Evolutionary conservation across 2,888 invertebrate genomes (phyloP).

Genomic region (Dryococelus australis): DNA sequence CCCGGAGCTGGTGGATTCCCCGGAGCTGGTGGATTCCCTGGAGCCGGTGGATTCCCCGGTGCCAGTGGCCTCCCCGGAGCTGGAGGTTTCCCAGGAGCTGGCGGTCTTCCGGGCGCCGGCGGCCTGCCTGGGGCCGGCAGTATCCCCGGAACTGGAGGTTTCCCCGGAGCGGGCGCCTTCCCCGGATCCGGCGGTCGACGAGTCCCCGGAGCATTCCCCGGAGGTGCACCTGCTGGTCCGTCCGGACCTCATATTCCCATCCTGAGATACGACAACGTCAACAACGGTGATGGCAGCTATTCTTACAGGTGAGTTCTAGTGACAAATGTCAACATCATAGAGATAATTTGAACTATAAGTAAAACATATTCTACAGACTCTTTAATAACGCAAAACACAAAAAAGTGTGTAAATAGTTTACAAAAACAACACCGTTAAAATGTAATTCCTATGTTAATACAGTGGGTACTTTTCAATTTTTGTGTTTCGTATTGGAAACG

Average conservation of each 20-base stretch:
- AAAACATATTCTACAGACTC: too few relatives aligned
- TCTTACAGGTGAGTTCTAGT: constrained; percentile 64
- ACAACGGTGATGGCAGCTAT: constrained; percentile 71
- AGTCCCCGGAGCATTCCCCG: constrained; percentile 47
- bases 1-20: background rate
- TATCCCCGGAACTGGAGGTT: constrained; percentile 52
- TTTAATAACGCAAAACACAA: too few relatives aligned
- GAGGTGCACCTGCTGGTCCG: constrained; percentile 33
- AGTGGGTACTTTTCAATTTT: too few relatives aligned
- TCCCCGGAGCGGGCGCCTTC: constrained; percentile 47
- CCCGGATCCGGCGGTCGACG: constrained; percentile 36
- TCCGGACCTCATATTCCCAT: constrained; percentile 65
- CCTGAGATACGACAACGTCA: constrained; percentile 65
- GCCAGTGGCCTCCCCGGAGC: constrained; percentile 50
- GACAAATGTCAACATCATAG: too few relatives aligned
- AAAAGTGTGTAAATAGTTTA: too few relatives aligned
- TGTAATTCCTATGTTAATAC: too few relatives aligned
- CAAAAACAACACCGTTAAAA: too few relatives aligned
- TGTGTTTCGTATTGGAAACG: too few relatives aligned
- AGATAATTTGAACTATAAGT: too few relatives aligned
- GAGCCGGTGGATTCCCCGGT: constrained; percentile 46
- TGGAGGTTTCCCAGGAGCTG: background rate
- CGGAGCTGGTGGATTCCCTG: constrained; percentile 16
- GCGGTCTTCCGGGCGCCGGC: constrained; percentile 33
- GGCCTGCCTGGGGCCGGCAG: background rate